Percentiles rank a stretch among this genome's conserved stretches.
phyloP scores from a whole-genome alignment of 1,140 invertebrate species.

The Sarcophaga bullata region DNA sequence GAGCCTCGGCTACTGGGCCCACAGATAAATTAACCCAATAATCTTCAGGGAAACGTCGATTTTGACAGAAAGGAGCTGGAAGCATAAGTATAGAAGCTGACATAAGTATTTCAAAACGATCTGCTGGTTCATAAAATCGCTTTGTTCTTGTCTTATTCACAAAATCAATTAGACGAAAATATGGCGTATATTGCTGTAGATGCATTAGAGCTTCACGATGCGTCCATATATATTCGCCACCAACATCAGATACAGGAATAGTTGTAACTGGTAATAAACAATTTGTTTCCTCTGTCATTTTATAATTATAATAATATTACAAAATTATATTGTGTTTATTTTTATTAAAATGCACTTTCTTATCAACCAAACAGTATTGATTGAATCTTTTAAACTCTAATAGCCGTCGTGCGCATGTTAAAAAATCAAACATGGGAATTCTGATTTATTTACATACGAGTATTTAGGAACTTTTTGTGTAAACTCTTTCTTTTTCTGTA shows the following conservation, averaged over 20 bases:
- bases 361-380: too few species aligned
- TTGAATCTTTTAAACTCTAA: too few species aligned
- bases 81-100: constrained; percentile 62
- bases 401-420: too few species aligned
- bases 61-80: constrained; percentile 61
- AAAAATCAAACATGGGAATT: too few species aligned
- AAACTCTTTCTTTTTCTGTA: too few species aligned
- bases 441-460: too few species aligned
- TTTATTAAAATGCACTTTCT: too few species aligned
- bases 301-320: not conserved
- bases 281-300: constrained; percentile 39
- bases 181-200: constrained; percentile 60
- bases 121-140: constrained; percentile 60
- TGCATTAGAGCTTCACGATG: constrained; percentile 61
- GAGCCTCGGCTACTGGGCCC: constrained; percentile 60
- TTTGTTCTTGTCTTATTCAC: constrained; percentile 62
- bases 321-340: too few species aligned
- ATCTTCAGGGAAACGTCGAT: constrained; percentile 60
- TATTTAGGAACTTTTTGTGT: too few species aligned
- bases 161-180: constrained; percentile 60
- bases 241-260: not conserved
- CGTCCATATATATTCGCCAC: constrained; percentile 57
- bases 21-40: constrained; percentile 63
- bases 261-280: constrained; percentile 28
- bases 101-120: constrained; percentile 62